Conservation (phyloP, 2,888 invertebrate genomes). For the Zeuzera pyrina region DNA sequence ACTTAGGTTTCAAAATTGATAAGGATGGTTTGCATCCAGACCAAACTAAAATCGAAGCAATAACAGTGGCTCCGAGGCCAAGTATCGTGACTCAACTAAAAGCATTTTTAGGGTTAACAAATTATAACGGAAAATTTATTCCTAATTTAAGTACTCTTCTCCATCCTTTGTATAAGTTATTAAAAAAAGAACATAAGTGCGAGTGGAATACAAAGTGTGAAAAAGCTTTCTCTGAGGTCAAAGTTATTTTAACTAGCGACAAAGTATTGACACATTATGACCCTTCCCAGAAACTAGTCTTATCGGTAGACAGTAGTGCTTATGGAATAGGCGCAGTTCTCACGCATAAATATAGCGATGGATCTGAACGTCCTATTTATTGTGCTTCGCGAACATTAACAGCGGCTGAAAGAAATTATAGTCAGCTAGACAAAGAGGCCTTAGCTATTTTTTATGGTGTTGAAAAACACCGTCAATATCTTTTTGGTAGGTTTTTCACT, state of each 20-base stretch:
- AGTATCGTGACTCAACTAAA: not conserved
- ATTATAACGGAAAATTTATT: conserved; percentile 14
- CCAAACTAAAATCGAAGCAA: not conserved
- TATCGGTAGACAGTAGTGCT: conserved; percentile 18
- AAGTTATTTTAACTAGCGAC: conserved; percentile 3
- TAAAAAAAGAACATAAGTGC: no score
- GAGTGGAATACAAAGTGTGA: conserved; percentile 4
- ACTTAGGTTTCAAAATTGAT: not conserved
- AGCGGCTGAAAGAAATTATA: conserved; percentile 18
- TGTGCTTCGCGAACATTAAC: conserved; percentile 19
- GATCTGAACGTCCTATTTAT: conserved; percentile 13
- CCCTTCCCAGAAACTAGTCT: conserved; percentile 7
- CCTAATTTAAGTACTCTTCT: conserved; percentile 5
- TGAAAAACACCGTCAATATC: conserved; percentile 17
- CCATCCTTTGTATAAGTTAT: conserved; percentile 3
- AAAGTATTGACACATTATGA: conserved; percentile 12
- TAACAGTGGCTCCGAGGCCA: not conserved
- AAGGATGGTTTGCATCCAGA: not conserved
- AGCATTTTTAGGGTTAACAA: conserved; percentile 4
- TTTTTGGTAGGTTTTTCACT: conserved; percentile 21
- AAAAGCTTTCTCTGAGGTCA: conserved; percentile 7
- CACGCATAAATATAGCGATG: conserved; percentile 12
- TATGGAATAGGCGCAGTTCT: conserved; percentile 19
- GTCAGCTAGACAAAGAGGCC: no score
- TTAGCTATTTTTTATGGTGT: conserved; percentile 20